Evolutionary conservation across 2,797 vertebrate species (phyloP).

Genomic region (Cuniculus paca): DNA sequence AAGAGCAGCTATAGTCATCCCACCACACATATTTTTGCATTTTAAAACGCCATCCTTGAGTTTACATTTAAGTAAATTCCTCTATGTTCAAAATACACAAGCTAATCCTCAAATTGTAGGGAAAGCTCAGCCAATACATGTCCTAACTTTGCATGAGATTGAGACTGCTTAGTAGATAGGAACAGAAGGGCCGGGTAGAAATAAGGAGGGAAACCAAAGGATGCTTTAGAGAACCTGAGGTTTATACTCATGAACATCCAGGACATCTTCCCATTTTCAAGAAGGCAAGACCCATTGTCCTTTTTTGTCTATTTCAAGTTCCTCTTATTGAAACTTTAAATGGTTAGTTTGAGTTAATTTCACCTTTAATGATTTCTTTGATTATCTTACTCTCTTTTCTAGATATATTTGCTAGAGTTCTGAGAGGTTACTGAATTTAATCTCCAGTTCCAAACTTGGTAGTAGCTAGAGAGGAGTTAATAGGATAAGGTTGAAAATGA

Average conservation of each 20-base stretch:
- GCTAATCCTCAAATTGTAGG: neutral
- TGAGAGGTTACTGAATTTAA: neutral
- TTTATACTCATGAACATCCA: neutral
- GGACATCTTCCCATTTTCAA: neutral
- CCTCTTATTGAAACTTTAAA: neutral
- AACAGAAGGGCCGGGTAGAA: neutral
- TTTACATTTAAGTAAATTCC: neutral
- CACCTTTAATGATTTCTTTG: neutral
- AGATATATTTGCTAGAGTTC: neutral
- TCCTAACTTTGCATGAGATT: neutral
- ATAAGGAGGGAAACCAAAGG: neutral
- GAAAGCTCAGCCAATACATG: neutral
- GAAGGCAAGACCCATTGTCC: neutral
- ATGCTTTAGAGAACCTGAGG: neutral
- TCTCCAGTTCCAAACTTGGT: neutral
- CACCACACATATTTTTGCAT: neutral
- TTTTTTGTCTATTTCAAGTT: neutral
- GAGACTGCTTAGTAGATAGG: neutral
- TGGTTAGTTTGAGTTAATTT: constrained; percentile 4
- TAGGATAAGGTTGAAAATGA: neutral
- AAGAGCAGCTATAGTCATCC: neutral
- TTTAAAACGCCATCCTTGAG: neutral
- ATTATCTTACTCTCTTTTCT: neutral
- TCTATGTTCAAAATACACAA: neutral
- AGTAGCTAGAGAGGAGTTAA: neutral